A percentile compares a stretch with the other conserved stretches of the same genome.
These are phyloP conservation scores for Ptychadena robeensis DNA, from an alignment of 2,797 vertebrate species.

Conservation along the genomic window DNA sequence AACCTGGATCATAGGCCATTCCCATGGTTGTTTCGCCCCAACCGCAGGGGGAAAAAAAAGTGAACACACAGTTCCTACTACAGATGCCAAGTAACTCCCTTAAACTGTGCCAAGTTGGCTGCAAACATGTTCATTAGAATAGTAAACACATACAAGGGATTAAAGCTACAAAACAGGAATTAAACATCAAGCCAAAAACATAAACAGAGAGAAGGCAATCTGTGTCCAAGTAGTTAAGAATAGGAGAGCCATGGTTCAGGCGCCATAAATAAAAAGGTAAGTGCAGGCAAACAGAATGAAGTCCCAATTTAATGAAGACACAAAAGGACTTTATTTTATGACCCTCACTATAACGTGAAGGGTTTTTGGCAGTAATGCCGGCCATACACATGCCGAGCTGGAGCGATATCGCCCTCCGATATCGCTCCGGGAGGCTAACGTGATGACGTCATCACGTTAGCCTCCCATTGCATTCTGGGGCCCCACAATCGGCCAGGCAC, in stretches of 20 bases:
- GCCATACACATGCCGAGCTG: too few species aligned
- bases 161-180: conserved; percentile 54
- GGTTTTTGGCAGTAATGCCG: background rate
- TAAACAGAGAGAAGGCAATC: conserved; percentile 29
- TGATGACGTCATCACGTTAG: too few species aligned
- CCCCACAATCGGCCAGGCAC: too few species aligned
- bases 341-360: background rate
- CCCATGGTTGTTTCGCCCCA: conserved; percentile 25
- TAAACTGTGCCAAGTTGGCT: conserved; percentile 48
- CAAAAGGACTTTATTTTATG: background rate
- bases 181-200: conserved; percentile 27
- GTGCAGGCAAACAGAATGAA: background rate
- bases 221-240: background rate
- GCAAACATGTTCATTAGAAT: conserved; percentile 49
- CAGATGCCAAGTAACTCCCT: conserved; percentile 44
- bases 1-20: conserved; percentile 37
- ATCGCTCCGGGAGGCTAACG: too few species aligned
- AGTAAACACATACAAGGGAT: conserved; percentile 57
- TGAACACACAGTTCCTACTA: conserved; percentile 49
- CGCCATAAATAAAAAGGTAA: conserved; percentile 17
- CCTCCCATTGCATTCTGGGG: too few species aligned
- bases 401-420: too few species aligned
- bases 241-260: conserved; percentile 4
- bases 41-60: conserved; percentile 12
- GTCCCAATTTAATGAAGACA: background rate